A percentile compares a stretch with the other conserved stretches of the same genome.
These are phyloP conservation scores for Heliconius cydno DNA, from an alignment of 2,888 invertebrate genomes.

Conservation along the genomic window DNA sequence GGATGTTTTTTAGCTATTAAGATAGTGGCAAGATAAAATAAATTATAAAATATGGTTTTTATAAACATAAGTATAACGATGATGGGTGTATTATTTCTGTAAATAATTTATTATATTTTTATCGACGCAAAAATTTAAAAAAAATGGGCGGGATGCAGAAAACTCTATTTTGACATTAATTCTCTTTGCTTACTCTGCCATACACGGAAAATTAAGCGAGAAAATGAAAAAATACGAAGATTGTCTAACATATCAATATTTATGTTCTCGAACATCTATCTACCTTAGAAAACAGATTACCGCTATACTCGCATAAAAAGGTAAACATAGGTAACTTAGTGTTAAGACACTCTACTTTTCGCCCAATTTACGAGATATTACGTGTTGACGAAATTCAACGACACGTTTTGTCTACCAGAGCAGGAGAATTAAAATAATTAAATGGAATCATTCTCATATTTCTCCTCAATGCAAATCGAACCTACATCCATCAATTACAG, in stretches of 20 bases:
- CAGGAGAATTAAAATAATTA: background rate
- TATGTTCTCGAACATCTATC: no score
- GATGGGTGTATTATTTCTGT: no score
- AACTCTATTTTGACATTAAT: no score
- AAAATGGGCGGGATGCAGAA: no score
- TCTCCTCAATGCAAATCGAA: background rate
- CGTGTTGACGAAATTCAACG: background rate
- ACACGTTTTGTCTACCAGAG: background rate
- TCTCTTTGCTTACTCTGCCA: no score
- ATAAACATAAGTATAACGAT: no score
- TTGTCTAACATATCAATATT: no score
- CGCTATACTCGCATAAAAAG: background rate
- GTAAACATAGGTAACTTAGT: background rate
- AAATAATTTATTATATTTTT: background rate
- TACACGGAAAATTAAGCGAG: no score
- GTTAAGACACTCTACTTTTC: background rate
- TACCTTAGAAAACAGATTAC: background rate
- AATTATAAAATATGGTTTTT: background rate
- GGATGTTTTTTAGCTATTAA: background rate
- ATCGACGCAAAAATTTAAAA: no score
- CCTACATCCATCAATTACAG: no score
- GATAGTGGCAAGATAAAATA: slow-evolving; percentile 3
- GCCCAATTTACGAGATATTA: background rate
- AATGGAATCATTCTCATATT: background rate
- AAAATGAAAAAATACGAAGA: no score